Base-by-base conservation (phyloP, 2,113 vertebrate species). In the Colossoma macropomum region DNA sequence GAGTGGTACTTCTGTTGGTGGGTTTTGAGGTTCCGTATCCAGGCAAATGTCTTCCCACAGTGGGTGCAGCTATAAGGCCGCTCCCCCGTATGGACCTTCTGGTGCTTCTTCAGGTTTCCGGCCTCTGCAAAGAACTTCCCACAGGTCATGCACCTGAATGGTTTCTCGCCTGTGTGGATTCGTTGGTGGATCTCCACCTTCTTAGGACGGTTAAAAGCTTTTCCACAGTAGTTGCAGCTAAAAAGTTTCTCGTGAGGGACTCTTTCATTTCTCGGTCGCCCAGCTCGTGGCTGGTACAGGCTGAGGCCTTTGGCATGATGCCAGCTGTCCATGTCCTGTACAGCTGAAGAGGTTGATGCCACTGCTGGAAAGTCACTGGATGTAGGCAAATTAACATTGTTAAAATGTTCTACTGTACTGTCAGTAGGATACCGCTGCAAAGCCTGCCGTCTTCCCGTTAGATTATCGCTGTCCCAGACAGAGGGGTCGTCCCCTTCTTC, bases 121-220 rank as follows among this genome's bases (percentile, higher is more conserved):
- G 93, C 92, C 85, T 94, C 92, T 0, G 92, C 89, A 77, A 94
- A 94, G 41, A 79, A 90, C 86, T 94, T 94, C 41, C 93, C 93
- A 9, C 93, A 94, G 0, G 91, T 93, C 72, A 89, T 83, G 82
- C 93, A 94, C 69, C 91, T 88, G 87, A 92, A 94, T 0, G 93
- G 93, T 41, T 90, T 93, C 89, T 94, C 93, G 0, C 93, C 92
- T 0, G 93, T 94, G 88, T 94, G 93, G 48, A 94, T 86, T 0
- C 93, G 88, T n/a, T 94, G 93, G 84, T 94, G 93, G 70, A 94
- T 94, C 74, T 94, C 92, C 79, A 94, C 90, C 78, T 94, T 94
- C 82, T 93, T 94, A 19, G 93, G 92, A 21, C 93, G 89, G 77
- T 94, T 93, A 41, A 94, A 94, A 27, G 90, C 91, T 77, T 94